Conservation (phyloP, 1,140 invertebrate genomes). For the Pseudomyrmex dendroicus region DNA sequence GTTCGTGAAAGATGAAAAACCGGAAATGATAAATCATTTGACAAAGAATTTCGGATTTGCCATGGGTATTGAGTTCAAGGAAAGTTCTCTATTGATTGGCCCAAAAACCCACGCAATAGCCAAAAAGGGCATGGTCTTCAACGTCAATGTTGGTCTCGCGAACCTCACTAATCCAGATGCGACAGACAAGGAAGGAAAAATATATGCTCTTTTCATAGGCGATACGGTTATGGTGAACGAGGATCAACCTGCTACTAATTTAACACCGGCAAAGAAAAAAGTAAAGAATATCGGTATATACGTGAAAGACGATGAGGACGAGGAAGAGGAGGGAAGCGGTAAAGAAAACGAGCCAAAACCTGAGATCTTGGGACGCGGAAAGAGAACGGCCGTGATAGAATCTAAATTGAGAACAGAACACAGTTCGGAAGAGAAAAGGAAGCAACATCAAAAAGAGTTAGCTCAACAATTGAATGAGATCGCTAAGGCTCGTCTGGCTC, state of each 20-base stretch:
- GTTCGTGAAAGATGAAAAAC: conserved; percentile 95
- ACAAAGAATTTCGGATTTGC: conserved; percentile 98
- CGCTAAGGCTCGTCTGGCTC: conserved; percentile 95
- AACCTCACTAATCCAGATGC: conserved; percentile 94
- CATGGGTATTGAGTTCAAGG: conserved; percentile 99
- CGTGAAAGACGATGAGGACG: conserved; percentile 96
- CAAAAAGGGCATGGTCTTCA: conserved; percentile 98
- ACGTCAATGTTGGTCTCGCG: conserved; percentile 97
- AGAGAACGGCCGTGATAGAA: conserved; percentile 97
- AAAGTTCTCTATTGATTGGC: conserved; percentile 96
- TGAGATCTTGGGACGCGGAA: conserved; percentile 91
- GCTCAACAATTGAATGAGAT: conserved; percentile 96
- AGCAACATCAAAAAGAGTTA: conserved; percentile 98
- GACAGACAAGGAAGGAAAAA: conserved; percentile 94
- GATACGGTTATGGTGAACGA: conserved; percentile 98
- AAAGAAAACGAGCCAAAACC: conserved; percentile 88
- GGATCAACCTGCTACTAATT: conserved; percentile 92
- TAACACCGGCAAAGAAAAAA: conserved; percentile 98
- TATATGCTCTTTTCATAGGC: conserved; percentile 97
- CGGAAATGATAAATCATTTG: conserved; percentile 94
- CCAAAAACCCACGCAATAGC: conserved; percentile 93
- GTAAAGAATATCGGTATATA: conserved; percentile 99
- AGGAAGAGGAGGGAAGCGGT: conserved; percentile 91
- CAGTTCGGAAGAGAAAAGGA: conserved; percentile 98
- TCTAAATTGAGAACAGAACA: conserved; percentile 98